phyloP scores from a whole-genome alignment of 1,140 invertebrate genomes.

The Aradophagus sp. region DNA sequence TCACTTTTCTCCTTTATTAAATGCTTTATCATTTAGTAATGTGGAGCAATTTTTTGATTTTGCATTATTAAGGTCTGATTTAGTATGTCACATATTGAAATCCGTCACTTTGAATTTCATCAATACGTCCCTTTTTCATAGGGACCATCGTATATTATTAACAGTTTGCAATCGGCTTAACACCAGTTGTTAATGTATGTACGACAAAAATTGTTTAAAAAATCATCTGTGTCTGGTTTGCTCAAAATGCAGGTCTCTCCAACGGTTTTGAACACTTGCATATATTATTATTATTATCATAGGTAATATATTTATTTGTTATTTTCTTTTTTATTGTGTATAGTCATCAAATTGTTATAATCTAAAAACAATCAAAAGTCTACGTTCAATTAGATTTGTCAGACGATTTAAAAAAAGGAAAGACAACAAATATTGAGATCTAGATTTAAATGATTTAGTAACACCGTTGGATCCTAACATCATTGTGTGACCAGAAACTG shows the following conservation, averaged over 20 bases:
- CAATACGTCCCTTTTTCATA: constrained; percentile 7
- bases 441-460: too few species aligned
- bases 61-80: too few species aligned
- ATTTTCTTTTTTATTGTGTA: constrained; percentile 5
- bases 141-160: constrained; percentile 15
- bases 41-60: too few species aligned
- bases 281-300: constrained; percentile 50
- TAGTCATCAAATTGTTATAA: constrained; percentile 10
- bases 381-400: too few species aligned
- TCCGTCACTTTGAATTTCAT: constrained; percentile 18
- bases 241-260: constrained; percentile 42
- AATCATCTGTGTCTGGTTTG: constrained; percentile 29
- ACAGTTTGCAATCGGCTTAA: too few species aligned
- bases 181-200: too few species aligned
- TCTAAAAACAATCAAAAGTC: constrained; percentile 28
- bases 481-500: neutral
- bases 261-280: constrained; percentile 54
- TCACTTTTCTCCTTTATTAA: too few species aligned
- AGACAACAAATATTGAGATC: too few species aligned
- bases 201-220: constrained; percentile 36
- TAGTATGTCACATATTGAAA: constrained; percentile 1
- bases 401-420: too few species aligned
- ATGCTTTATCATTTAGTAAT: too few species aligned
- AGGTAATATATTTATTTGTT: constrained; percentile 14
- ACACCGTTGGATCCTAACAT: neutral